Conservation (phyloP, 2,888 invertebrate species). For the Platerodrilus igneus region DNA sequence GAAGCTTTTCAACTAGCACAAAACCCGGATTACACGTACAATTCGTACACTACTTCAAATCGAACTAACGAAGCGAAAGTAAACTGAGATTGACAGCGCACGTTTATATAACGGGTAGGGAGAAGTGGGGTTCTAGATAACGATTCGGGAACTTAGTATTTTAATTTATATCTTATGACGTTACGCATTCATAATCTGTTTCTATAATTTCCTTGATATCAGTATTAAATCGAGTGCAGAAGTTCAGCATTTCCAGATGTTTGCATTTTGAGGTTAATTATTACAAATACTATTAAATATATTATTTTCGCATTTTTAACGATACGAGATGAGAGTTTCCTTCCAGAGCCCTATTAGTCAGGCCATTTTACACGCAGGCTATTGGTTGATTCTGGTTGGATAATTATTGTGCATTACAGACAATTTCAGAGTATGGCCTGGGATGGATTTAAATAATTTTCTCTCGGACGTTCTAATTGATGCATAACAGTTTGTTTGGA, state of each 20-base stretch:
- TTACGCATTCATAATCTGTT: background rate
- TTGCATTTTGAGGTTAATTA: too few species aligned
- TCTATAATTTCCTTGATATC: too few species aligned
- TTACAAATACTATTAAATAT: background rate
- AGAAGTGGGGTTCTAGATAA: conserved; percentile 16
- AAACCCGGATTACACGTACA: conserved; percentile 8
- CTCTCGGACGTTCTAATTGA: background rate
- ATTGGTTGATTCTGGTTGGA: conserved; percentile 27
- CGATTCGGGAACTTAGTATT: background rate
- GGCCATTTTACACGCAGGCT: conserved; percentile 32
- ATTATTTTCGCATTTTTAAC: background rate
- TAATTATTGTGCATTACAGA: too few species aligned
- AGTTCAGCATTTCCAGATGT: too few species aligned
- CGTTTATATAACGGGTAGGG: conserved; percentile 29
- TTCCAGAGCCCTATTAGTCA: conserved; percentile 32
- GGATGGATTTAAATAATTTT: conserved; percentile 1
- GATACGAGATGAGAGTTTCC: too few species aligned
- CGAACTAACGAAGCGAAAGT: conserved; percentile 5
- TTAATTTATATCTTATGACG: conserved; percentile 8
- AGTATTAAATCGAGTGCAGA: too few species aligned
- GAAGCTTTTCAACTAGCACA: conserved; percentile 19
- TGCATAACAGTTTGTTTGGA: background rate
- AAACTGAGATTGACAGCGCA: conserved; percentile 6
- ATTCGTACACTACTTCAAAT: conserved; percentile 3
- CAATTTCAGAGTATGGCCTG: too few species aligned